phyloP scores from a whole-genome alignment of 1,140 invertebrate genomes.

The Leptopilina boulardi region DNA sequence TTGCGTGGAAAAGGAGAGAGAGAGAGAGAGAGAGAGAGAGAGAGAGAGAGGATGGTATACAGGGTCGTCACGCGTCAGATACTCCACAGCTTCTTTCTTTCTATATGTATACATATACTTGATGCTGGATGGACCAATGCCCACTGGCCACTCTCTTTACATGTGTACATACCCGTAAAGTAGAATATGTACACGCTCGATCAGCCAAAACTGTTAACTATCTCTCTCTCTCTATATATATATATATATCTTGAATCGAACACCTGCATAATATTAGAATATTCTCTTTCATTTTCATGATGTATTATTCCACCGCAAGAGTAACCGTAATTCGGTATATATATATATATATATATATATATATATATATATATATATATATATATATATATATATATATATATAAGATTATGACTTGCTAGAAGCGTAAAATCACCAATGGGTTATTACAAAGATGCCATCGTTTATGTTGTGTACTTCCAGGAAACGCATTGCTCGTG shows the following conservation, averaged over 20 bases:
- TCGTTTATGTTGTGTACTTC: slow-evolving; percentile 19
- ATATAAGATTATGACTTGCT: slow-evolving; percentile 12
- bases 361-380: too few species aligned
- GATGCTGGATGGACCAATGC: slow-evolving; percentile 22
- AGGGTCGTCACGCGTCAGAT: slow-evolving; percentile 42
- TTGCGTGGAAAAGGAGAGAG: slow-evolving; percentile 1
- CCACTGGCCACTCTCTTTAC: slow-evolving; percentile 11
- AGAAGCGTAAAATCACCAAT: slow-evolving; percentile 22
- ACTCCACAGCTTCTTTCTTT: slow-evolving; percentile 39
- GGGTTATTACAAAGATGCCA: slow-evolving; percentile 24
- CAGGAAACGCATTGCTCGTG: neutral
- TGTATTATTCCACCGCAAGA: neutral
- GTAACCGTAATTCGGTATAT: slow-evolving; percentile 20
- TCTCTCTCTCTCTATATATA: too few species aligned
- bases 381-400: too few species aligned
- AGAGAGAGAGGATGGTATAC: neutral
- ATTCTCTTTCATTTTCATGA: slow-evolving; percentile 2
- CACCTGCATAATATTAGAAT: slow-evolving; percentile 23
- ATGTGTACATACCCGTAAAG: slow-evolving; percentile 27
- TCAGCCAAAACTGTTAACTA: slow-evolving; percentile 22
- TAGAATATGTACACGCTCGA: slow-evolving; percentile 22
- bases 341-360: too few species aligned
- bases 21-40: too few species aligned
- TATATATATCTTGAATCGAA: neutral
- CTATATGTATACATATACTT: too few species aligned